These are phyloP conservation scores for Drosophila trichaetosa DNA, from an alignment of 2,888 invertebrate species.

Conservation along the genomic window DNA sequence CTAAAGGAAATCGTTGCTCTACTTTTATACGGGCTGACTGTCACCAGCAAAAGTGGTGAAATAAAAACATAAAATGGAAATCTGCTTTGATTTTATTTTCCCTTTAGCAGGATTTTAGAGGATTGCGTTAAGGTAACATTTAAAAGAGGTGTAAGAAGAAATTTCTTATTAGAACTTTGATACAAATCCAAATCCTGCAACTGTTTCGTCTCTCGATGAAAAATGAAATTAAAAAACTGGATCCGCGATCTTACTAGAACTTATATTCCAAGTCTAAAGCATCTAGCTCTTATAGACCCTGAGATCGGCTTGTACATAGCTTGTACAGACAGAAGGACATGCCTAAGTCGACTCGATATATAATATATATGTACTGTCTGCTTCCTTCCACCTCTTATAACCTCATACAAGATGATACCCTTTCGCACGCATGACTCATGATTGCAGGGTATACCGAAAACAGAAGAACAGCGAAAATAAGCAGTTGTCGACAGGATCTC, in stretches of 20 bases:
- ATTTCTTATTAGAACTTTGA: not conserved
- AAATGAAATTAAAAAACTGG: no score
- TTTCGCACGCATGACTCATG: not conserved
- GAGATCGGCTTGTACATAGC: not conserved
- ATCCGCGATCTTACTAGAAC: no score
- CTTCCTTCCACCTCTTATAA: not conserved
- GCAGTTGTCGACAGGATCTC: slow-evolving; percentile 31
- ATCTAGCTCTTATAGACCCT: not conserved
- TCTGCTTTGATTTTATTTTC: not conserved
- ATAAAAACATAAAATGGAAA: not conserved
- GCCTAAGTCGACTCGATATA: not conserved
- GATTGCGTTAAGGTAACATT: not conserved
- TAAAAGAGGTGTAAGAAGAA: not conserved
- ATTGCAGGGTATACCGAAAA: not conserved
- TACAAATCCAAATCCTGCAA: not conserved
- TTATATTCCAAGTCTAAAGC: not conserved
- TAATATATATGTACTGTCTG: not conserved
- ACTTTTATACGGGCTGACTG: not conserved
- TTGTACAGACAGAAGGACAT: not conserved
- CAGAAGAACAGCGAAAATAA: not conserved
- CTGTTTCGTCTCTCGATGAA: no score
- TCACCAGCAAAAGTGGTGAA: not conserved
- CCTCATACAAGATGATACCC: not conserved
- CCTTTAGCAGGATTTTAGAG: not conserved
- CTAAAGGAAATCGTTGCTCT: slow-evolving; percentile 7